These are phyloP conservation scores for Tonatia bakeri DNA, from an alignment of 2,113 vertebrate species.

Conservation along the genomic window DNA sequence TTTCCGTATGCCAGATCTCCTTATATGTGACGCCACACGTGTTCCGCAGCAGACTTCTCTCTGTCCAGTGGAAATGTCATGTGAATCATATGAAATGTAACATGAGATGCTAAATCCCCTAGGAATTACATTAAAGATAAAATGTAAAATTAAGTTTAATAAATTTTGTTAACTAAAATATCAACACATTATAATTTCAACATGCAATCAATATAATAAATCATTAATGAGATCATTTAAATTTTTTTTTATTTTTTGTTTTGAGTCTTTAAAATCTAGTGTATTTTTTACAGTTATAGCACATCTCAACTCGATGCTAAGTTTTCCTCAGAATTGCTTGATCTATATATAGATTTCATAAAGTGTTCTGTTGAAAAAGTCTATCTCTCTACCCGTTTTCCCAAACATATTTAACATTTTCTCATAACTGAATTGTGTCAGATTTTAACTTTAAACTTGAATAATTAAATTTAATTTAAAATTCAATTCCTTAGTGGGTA, in stretches of 20 bases:
- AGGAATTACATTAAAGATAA: not conserved
- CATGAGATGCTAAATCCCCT: not conserved
- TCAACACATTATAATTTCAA: not conserved
- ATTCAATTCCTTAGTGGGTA: not conserved
- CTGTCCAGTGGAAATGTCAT: not conserved
- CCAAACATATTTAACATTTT: not conserved
- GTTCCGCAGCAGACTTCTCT: not conserved
- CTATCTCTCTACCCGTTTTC: not conserved
- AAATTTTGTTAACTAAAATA: not conserved
- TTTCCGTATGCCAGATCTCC: not conserved
- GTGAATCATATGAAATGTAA: not conserved
- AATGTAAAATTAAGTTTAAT: not conserved
- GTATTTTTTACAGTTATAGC: not conserved
- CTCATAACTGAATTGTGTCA: not conserved
- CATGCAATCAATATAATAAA: not conserved
- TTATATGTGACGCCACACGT: not conserved
- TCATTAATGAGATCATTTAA: not conserved
- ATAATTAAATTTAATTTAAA: not conserved
- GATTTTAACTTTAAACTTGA: not conserved
- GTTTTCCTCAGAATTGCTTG: not conserved
- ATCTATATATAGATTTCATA: not conserved
- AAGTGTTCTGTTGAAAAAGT: not conserved
- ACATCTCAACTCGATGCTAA: not conserved
- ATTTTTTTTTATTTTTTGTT: not conserved
- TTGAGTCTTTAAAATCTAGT: not conserved